Evolutionary conservation across 2,113 vertebrate species (phyloP).

Genomic region (Macquaria ambigua): DNA sequence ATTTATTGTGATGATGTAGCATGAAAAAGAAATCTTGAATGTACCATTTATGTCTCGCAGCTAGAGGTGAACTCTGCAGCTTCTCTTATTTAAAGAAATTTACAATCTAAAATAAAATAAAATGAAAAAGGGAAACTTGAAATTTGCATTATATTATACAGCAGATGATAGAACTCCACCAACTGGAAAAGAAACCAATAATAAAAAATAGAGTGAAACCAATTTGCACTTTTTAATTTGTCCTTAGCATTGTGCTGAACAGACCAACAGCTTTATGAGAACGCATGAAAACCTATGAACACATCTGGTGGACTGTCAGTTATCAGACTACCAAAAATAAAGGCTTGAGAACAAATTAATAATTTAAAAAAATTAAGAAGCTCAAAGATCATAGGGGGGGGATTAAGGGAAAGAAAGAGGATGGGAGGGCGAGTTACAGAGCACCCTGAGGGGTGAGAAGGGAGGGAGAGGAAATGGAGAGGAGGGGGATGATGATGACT

Average conservation of each 20-base stretch:
- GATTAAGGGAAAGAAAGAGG: constrained; percentile 25
- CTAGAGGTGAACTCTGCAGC: background rate
- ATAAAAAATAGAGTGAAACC: background rate
- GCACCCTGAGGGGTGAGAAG: constrained; percentile 44
- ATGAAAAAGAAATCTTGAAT: background rate
- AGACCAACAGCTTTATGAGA: too few species aligned
- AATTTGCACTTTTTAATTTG: background rate
- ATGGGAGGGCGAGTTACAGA: background rate
- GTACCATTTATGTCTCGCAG: background rate
- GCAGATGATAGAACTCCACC: too few species aligned
- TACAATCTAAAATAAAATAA: background rate
- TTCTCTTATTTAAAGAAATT: background rate
- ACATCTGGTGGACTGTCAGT: too few species aligned
- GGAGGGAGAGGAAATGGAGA: constrained; percentile 6
- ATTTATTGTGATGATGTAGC: background rate
- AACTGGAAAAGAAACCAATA: too few species aligned
- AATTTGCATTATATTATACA: too few species aligned
- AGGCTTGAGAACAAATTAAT: too few species aligned
- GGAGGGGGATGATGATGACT: constrained; percentile 24
- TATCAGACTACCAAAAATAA: too few species aligned
- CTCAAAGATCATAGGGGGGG: constrained; percentile 52
- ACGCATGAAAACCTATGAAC: too few species aligned
- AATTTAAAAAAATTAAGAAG: background rate
- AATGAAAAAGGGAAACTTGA: background rate
- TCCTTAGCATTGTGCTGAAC: too few species aligned